Evolutionary conservation across 2,888 invertebrate genomes (phyloP).

Genomic region (Acanthopleura granulata): DNA sequence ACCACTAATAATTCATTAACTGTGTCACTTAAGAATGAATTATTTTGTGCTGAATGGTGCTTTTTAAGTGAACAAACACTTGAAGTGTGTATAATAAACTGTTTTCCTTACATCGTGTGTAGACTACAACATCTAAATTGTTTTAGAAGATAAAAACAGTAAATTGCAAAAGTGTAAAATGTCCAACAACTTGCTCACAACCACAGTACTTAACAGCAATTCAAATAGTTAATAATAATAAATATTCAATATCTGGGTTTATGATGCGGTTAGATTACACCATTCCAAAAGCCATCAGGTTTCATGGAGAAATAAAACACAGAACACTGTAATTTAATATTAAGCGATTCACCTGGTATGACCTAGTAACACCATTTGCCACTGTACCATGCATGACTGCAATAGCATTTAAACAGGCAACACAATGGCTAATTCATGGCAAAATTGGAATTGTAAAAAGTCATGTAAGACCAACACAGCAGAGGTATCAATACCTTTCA

Average conservation of each 20-base stretch:
- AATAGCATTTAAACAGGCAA: not conserved
- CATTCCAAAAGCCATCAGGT: too few species aligned
- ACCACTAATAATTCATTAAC: too few species aligned
- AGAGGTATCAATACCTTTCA: too few species aligned
- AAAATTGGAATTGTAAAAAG: not conserved
- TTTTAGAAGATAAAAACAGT: constrained; percentile 15
- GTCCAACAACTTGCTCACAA: constrained; percentile 18
- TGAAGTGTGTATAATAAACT: too few species aligned
- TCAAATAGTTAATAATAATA: constrained; percentile 11
- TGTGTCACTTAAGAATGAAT: too few species aligned
- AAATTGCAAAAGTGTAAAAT: constrained; percentile 20
- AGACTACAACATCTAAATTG: constrained; percentile 16
- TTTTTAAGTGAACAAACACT: too few species aligned
- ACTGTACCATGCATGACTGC: not conserved
- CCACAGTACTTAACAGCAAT: constrained; percentile 19
- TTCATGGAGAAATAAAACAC: constrained; percentile 11
- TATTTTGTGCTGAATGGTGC: too few species aligned
- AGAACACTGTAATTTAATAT: not conserved
- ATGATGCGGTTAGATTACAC: not conserved
- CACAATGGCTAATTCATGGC: not conserved
- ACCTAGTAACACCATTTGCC: not conserved
- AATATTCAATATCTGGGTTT: constrained; percentile 7
- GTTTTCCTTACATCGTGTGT: too few species aligned
- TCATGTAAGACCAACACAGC: too few species aligned
- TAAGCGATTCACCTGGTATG: not conserved